Evolutionary conservation across 1,140 invertebrate genomes (phyloP).

Genomic region (Apis laboriosa): DNA sequence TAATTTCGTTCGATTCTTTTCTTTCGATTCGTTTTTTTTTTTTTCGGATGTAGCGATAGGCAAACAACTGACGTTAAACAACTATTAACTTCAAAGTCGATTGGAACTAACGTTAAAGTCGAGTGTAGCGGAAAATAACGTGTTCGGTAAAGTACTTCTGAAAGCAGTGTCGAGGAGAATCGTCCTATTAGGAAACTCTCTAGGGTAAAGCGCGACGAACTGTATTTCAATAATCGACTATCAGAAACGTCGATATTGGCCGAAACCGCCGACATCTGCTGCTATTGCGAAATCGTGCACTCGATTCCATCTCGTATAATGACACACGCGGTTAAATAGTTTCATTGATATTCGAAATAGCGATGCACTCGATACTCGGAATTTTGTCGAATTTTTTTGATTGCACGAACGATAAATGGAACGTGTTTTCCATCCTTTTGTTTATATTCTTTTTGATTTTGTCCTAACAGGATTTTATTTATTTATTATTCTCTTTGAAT

Average conservation of each 20-base stretch:
- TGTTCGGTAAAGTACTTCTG: constrained; percentile 11
- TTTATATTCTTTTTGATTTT: too few relatives aligned
- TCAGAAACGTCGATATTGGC: not conserved
- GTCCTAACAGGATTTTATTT: too few relatives aligned
- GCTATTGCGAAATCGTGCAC: not conserved
- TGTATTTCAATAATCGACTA: constrained; percentile 29
- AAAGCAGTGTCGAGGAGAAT: constrained; percentile 2
- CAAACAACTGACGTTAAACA: constrained; percentile 20
- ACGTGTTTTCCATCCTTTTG: too few relatives aligned
- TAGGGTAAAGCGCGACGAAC: not conserved
- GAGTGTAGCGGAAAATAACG: constrained; percentile 22
- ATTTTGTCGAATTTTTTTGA: not conserved
- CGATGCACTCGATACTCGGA: not conserved
- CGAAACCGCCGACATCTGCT: constrained; percentile 4
- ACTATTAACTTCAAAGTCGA: constrained; percentile 8
- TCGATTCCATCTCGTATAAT: not conserved
- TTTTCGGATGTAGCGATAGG: not conserved
- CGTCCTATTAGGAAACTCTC: constrained; percentile 23
- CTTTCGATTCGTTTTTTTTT: too few relatives aligned
- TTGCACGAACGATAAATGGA: not conserved
- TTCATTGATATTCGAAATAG: not conserved
- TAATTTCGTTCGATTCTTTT: too few relatives aligned
- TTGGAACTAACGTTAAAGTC: constrained; percentile 12
- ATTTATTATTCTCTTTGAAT: too few relatives aligned
- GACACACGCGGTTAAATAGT: not conserved